Percentiles rank a stretch among this genome's conserved stretches.
These are phyloP conservation scores for Harpalus rubripes DNA, from an alignment of 2,888 invertebrate genomes.

Conservation along the genomic window DNA sequence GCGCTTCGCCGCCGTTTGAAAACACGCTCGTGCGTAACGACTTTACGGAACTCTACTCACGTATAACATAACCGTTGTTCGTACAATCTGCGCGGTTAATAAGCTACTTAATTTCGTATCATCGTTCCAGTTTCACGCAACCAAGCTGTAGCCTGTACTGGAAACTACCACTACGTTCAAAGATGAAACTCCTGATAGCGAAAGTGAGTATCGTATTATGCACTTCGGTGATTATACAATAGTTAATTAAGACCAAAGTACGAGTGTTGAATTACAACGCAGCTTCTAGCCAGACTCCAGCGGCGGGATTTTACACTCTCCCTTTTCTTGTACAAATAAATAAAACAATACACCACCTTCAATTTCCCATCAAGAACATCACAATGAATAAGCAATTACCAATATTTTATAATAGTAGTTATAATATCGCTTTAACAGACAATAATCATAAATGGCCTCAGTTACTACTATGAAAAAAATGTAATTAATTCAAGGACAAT, in stretches of 20 bases:
- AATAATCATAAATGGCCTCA: too few relatives aligned
- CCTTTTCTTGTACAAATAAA: too few relatives aligned
- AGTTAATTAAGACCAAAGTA: constrained; percentile 59
- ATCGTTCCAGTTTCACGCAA: constrained; percentile 57
- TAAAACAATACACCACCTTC: too few relatives aligned
- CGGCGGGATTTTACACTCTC: too few relatives aligned
- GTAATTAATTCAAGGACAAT: too few relatives aligned
- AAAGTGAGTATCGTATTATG: constrained; percentile 63
- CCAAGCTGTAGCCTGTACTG: constrained; percentile 56
- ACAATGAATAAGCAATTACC: too few relatives aligned
- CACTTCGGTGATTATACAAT: constrained; percentile 60
- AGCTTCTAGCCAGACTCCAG: neutral
- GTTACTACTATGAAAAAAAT: too few relatives aligned
- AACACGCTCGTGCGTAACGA: constrained; percentile 58
- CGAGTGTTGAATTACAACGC: constrained; percentile 46
- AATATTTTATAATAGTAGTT: too few relatives aligned
- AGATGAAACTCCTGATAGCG: constrained; percentile 58
- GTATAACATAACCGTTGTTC: constrained; percentile 64
- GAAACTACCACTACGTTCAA: constrained; percentile 29
- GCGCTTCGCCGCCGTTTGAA: constrained; percentile 48
- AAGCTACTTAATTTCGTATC: constrained; percentile 64
- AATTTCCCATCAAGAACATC: too few relatives aligned
- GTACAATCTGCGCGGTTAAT: constrained; percentile 62
- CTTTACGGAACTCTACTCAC: constrained; percentile 52
- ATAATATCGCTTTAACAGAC: too few relatives aligned